Base-by-base conservation (phyloP, 2,797 vertebrate genomes). In the Cercopithecus neglectus region DNA sequence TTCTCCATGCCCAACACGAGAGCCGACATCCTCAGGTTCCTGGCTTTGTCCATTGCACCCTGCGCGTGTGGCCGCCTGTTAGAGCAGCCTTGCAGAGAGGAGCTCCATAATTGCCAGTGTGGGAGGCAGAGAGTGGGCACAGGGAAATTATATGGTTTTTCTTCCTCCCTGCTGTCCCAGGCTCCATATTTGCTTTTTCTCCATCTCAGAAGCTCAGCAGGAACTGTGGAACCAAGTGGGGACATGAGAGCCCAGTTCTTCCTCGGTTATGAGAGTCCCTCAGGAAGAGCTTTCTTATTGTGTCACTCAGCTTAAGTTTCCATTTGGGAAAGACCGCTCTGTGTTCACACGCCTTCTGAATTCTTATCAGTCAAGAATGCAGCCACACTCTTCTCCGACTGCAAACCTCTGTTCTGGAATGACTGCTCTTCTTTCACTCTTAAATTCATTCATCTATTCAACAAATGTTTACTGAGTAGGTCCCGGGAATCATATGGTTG, bases 111-210 rank as follows among this genome's bases (percentile, higher is more conserved):
- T 5, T 89, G 91, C 85, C 22, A 8, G n/a, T 41, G 61, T 79
- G 61, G 96, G 70, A 89, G 55, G 86, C 55, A 64, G 46, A 28
- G 55, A 78, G 44, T 13, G 57, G 57, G 28, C 70, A 80, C 61
- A 21, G 70, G 91, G 75, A 96, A 94, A 96, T 90, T 10, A 61
- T 79, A 93, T 17, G 44, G n/a, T 59, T 89, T 89, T 78, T 85
- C 48, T 91, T 11, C 70, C 44, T 76, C 61, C 81, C 83, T 48
- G 57, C 85, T 61, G 85, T 41, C 33, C 50, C 16, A 48, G 74
- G 64, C 55, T 82, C 87, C 86, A 41, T 28, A 14, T 39, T 48
- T 78, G 28, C 90, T 96, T 95, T 74, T 30, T 55, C 17, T 95
- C 39, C 55, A 44, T 59, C 91, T 59, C 89, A 53, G 81, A 89